phyloP scores from a whole-genome alignment of 1,140 invertebrate genomes.

The Uloborus diversus region DNA sequence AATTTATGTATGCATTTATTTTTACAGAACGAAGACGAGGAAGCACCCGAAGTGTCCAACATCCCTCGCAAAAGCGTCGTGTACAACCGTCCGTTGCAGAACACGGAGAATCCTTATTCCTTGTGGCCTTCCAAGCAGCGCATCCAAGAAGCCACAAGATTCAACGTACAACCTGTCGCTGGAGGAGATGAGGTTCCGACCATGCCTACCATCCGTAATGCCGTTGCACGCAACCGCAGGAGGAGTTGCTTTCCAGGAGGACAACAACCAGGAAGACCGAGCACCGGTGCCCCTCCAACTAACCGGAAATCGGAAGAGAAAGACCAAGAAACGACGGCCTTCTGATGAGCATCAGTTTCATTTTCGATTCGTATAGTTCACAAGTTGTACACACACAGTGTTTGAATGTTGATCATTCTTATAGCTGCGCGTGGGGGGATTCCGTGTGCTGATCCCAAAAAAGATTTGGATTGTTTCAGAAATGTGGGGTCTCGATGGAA shows the following conservation, averaged over 20 bases:
- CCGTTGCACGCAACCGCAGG: not conserved
- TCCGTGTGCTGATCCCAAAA: too few species aligned
- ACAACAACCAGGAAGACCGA: not conserved
- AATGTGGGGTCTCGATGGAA: too few species aligned
- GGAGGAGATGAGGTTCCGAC: constrained; percentile 7
- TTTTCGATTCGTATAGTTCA: too few species aligned
- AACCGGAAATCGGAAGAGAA: not conserved
- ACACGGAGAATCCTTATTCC: constrained; percentile 31
- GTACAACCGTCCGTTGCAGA: constrained; percentile 27
- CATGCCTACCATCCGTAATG: constrained; percentile 2
- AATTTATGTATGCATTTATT: too few species aligned
- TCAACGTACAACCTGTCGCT: constrained; percentile 29
- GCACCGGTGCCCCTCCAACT: not conserved
- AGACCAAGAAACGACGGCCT: constrained; percentile 27
- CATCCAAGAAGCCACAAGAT: constrained; percentile 36
- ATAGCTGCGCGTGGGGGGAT: too few species aligned
- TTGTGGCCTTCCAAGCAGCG: constrained; percentile 26
- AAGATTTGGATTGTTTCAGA: too few species aligned
- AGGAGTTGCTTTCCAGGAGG: constrained; percentile 15
- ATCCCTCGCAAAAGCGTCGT: constrained; percentile 29
- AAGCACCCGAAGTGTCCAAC: not conserved
- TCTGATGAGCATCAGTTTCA: not conserved
- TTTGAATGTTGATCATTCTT: too few species aligned
- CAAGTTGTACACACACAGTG: too few species aligned
- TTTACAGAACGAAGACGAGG: constrained; percentile 4